phyloP scores from a whole-genome alignment of 2,888 invertebrate species.

The Acrobasis consociella region DNA sequence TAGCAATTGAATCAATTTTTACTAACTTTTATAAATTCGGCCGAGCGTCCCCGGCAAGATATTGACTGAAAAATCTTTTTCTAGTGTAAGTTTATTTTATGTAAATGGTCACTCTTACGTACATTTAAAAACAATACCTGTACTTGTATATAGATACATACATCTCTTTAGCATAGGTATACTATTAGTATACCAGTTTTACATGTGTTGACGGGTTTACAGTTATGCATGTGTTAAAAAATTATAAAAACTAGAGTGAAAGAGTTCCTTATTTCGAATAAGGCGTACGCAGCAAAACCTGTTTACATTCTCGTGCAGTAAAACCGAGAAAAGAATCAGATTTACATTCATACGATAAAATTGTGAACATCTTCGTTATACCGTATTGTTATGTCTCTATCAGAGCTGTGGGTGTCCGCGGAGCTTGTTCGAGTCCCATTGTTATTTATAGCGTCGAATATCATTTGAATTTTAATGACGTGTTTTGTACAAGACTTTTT shows the following conservation, averaged over 20 bases:
- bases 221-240: no score
- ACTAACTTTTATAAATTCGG: no score
- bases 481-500: conserved; percentile 27
- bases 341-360: conserved; percentile 1
- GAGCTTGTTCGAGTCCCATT: conserved; percentile 31
- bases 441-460: conserved; percentile 29
- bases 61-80: no score
- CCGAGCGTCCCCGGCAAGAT: no score
- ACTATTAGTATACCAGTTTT: no score
- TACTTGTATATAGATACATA: no score
- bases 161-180: no score
- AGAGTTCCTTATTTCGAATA: background rate
- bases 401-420: conserved; percentile 29
- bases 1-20: no score
- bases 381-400: conserved; percentile 29
- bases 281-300: background rate
- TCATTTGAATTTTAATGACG: conserved; percentile 35
- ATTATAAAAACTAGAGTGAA: background rate
- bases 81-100: no score
- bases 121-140: no score
- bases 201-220: no score
- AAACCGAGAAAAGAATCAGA: background rate
- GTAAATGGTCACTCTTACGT: no score
- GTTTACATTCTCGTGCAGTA: background rate
- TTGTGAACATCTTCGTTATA: conserved; percentile 14